Percentiles rank a stretch among this genome's conserved stretches.
Conservation (phyloP, 2,797 vertebrate genomes). For the Lagocephalus sceleratus region DNA sequence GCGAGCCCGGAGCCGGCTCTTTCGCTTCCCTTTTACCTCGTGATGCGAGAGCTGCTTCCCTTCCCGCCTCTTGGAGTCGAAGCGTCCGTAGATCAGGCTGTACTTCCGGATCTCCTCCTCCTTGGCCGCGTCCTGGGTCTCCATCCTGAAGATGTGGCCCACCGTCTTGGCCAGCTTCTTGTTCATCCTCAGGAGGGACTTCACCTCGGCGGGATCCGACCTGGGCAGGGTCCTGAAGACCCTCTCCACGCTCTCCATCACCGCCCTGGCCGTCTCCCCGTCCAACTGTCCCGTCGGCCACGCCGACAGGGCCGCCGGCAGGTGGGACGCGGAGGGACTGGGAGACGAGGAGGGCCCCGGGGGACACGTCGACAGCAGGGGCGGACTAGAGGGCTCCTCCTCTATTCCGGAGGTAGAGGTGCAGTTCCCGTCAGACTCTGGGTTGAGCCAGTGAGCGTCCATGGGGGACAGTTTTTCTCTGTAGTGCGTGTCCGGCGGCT, state of each 20-base stretch:
- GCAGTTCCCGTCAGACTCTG: constrained; percentile 79
- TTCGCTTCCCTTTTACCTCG: constrained; percentile 81
- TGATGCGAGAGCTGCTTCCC: constrained; percentile 94
- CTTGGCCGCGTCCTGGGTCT: constrained; percentile 82
- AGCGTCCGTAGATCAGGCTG: constrained; percentile 93
- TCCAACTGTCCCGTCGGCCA: constrained; percentile 83
- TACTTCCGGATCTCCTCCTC: constrained; percentile 95
- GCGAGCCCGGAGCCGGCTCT: no score
- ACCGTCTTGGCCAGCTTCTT: constrained; percentile 93
- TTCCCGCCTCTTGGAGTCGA: constrained; percentile 92
- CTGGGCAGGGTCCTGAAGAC: constrained; percentile 86
- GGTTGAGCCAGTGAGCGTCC: constrained; percentile 87
- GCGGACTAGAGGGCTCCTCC: constrained; percentile 78
- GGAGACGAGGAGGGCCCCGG: constrained; percentile 70
- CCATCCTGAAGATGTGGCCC: constrained; percentile 94
- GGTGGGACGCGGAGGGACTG: constrained; percentile 67
- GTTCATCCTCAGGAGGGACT: constrained; percentile 89
- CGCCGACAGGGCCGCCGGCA: constrained; percentile 56
- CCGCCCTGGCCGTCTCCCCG: constrained; percentile 81
- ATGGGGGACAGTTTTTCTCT: constrained; percentile 83
- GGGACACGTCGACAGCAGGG: constrained; percentile 56
- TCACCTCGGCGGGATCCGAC: constrained; percentile 81
- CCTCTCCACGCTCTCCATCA: constrained; percentile 87
- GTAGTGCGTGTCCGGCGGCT: constrained; percentile 79
- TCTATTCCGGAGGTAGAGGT: constrained; percentile 74